Evolutionary conservation across 2,888 invertebrate genomes (phyloP).

Genomic region (Cyclophora punctaria): DNA sequence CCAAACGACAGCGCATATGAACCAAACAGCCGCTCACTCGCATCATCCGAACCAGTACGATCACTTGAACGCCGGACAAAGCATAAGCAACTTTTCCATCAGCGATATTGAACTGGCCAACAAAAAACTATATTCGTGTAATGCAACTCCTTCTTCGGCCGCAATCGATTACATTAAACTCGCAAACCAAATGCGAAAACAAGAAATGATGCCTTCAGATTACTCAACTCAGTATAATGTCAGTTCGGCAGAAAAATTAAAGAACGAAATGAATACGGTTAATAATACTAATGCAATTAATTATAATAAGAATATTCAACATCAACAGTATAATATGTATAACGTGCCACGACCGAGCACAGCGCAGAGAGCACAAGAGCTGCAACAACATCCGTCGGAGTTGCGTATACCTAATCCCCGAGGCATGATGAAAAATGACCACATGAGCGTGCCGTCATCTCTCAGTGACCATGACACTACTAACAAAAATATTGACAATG

Average conservation of each 20-base stretch:
- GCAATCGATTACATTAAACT: constrained; percentile 61
- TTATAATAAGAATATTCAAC: constrained; percentile 56
- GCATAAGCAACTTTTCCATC: constrained; percentile 51
- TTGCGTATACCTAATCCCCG: constrained; percentile 63
- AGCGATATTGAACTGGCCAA: constrained; percentile 63
- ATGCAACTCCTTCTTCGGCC: constrained; percentile 34
- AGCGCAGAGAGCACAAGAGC: constrained; percentile 43
- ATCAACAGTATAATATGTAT: constrained; percentile 52
- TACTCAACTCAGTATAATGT: constrained; percentile 50
- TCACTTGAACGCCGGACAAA: constrained; percentile 37
- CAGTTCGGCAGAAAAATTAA: constrained; percentile 46
- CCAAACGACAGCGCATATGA: constrained; percentile 47
- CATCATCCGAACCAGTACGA: constrained; percentile 62
- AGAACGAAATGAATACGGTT: constrained; percentile 36
- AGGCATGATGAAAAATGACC: constrained; percentile 46
- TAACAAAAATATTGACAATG: constrained; percentile 44
- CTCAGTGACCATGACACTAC: constrained; percentile 37
- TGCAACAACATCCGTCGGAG: constrained; percentile 54
- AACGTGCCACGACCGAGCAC: constrained; percentile 41
- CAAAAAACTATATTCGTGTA: constrained; percentile 57
- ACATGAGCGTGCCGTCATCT: constrained; percentile 33
- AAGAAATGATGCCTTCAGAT: constrained; percentile 53
- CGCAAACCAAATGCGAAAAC: constrained; percentile 49
- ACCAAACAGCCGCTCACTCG: constrained; percentile 50
- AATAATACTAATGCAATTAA: constrained; percentile 37